Percentiles rank a stretch among this genome's conserved stretches.
These are phyloP conservation scores for Rana temporaria DNA, from an alignment of 2,113 vertebrate genomes.

Conservation along the genomic window DNA sequence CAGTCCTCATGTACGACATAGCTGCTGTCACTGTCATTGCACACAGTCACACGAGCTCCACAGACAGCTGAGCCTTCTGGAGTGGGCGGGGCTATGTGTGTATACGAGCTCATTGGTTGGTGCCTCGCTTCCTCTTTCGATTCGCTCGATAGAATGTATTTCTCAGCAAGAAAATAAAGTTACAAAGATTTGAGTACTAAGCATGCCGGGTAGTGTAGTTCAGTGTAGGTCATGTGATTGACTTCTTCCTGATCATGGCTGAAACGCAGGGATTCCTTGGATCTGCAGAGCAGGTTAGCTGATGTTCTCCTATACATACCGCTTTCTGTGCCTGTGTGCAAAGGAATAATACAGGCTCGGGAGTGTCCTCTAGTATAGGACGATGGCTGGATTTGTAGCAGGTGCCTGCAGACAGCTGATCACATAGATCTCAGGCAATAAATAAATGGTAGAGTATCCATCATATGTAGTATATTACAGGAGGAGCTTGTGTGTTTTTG, in stretches of 20 bases:
- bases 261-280: background rate
- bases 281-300: constrained; percentile 14
- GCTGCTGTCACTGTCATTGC: too few species aligned
- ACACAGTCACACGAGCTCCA: too few species aligned
- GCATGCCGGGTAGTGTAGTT: constrained; percentile 11
- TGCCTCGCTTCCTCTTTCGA: background rate
- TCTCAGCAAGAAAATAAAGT: background rate
- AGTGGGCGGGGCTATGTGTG: background rate
- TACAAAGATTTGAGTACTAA: background rate
- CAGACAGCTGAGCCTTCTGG: background rate
- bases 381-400: too few species aligned
- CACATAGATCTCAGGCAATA: too few species aligned
- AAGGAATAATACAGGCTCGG: too few species aligned
- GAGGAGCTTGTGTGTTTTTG: too few species aligned
- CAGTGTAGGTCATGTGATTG: constrained; percentile 3
- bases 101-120: background rate
- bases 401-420: too few species aligned
- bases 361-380: too few species aligned
- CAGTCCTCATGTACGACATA: too few species aligned
- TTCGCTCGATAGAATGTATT: background rate
- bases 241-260: constrained; percentile 22
- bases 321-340: background rate
- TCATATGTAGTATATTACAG: too few species aligned
- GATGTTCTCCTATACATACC: background rate
- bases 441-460: too few species aligned